Percentiles rank a stretch among this genome's conserved stretches.
These are phyloP conservation scores for Archocentrus centrarchus DNA, from an alignment of 2,113 vertebrate genomes.

Conservation along the genomic window DNA sequence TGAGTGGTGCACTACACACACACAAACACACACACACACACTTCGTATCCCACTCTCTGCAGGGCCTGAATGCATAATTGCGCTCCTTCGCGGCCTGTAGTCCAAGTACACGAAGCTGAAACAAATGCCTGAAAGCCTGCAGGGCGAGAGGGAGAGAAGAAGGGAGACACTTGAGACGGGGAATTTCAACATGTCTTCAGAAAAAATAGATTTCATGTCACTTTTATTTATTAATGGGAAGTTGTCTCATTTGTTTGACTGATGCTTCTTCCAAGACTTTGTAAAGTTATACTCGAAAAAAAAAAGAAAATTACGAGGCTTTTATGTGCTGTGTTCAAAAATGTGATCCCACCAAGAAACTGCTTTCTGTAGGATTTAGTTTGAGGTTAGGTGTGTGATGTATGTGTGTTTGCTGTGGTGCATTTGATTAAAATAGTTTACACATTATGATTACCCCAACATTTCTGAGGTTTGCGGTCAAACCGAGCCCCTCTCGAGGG, in stretches of 20 bases:
- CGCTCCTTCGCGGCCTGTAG: slow-evolving; percentile 27
- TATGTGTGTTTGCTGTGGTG: slow-evolving; percentile 43
- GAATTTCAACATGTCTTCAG: slow-evolving; percentile 28
- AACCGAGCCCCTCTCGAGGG: slow-evolving; percentile 12
- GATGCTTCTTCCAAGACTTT: not conserved
- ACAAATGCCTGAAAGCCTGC: slow-evolving; percentile 44
- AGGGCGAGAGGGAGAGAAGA: slow-evolving; percentile 37
- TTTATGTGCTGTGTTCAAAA: slow-evolving; percentile 4
- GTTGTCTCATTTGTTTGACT: not conserved
- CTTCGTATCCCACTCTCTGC: slow-evolving; percentile 20
- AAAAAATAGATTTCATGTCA: slow-evolving; percentile 37
- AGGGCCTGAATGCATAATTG: slow-evolving; percentile 50
- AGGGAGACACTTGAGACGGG: slow-evolving; percentile 49
- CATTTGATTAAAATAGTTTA: slow-evolving; percentile 52
- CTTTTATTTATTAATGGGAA: slow-evolving; percentile 1
- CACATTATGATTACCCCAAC: slow-evolving; percentile 41
- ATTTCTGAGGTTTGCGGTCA: slow-evolving; percentile 60
- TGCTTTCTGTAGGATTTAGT: slow-evolving; percentile 8
- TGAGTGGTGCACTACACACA: slow-evolving; percentile 30
- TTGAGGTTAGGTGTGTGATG: slow-evolving; percentile 40
- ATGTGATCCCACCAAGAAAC: not conserved
- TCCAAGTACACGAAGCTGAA: slow-evolving; percentile 43
- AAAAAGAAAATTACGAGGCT: not conserved
- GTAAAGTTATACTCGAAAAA: not conserved
- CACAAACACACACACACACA: not conserved